Base-by-base conservation (phyloP, 1,140 invertebrate genomes). In the Phocides pigmalion region DNA sequence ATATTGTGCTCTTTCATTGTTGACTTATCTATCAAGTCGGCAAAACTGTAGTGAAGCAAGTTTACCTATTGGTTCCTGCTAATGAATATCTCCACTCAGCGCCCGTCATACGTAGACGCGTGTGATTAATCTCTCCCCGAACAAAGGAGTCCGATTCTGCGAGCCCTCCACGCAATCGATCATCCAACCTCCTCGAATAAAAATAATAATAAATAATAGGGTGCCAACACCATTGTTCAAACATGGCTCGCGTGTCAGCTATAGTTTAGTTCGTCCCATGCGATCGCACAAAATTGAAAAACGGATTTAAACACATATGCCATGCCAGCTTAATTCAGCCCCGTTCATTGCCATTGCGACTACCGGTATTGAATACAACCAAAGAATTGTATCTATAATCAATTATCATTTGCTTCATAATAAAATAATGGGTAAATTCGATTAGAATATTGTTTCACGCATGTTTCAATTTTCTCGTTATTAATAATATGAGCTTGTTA, bases 151-250 rank as follows among this genome's bases (percentile, higher is more conserved):
- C 74, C 74, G 74, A 81, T 82, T 82, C 76, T 73, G 78, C 76
- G 76, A 76, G 75, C 81, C 84, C 86, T 80, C 73, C 62, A 66
- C 74, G 71, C 82, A 72, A 90, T 90, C 88, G 86, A 90, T 90
- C 84, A 88, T 79, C 74, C 82, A 39, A 79, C 74, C 83, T 77
- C 70, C 78, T 81, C 75, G 77, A 84, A 85, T 88, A 89, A 90
- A 87, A 90, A 89, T 88, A 90, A 88, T 90, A 86, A 90, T 85
- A 86, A 84, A 84, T 86, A 87, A 84, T 81, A 78, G 78, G 76
- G 81, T 73, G 71, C 75, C 68, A 70, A 58, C 79, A 78, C 82
- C 74, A 87, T 84, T 86, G 84, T 86, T 81, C 78, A 80, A 81
- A 81, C 73, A 79, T 76, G 75, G 72, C 64, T 69, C 70, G 66